Percentiles rank a stretch among this genome's conserved stretches.
phyloP scores from a whole-genome alignment of 2,113 vertebrate genomes.

The Eonycteris spelaea region DNA sequence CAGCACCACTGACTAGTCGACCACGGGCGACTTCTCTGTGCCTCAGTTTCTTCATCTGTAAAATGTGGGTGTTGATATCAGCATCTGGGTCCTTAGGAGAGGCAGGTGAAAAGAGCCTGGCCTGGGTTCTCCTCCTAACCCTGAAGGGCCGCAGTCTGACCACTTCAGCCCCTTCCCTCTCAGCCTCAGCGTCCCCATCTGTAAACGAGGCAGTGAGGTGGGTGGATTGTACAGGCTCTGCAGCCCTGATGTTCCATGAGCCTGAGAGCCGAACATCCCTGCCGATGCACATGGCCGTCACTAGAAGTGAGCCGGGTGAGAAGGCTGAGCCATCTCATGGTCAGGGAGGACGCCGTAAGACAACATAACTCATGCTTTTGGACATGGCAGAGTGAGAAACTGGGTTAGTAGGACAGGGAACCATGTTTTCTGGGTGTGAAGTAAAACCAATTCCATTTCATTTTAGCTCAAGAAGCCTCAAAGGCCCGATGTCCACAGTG shows the following conservation, averaged over 20 bases:
- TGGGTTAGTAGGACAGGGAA: not conserved
- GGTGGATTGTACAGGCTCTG: not conserved
- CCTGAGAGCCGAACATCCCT: not conserved
- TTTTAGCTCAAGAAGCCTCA: not conserved
- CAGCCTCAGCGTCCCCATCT: not conserved
- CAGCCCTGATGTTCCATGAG: not conserved
- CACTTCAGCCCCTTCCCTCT: not conserved
- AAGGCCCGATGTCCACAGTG: not conserved
- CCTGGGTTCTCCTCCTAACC: not conserved
- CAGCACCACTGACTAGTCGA: not conserved
- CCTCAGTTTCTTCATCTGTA: constrained; percentile 1
- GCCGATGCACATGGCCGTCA: not conserved
- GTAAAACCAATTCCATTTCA: not conserved
- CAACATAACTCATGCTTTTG: not conserved
- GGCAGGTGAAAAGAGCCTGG: not conserved
- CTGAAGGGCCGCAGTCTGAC: not conserved
- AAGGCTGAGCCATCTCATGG: not conserved
- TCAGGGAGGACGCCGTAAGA: not conserved
- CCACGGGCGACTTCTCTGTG: not conserved
- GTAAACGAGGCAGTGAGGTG: not conserved
- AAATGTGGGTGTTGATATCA: not conserved
- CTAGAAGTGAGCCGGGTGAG: not conserved
- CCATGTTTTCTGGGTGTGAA: not conserved
- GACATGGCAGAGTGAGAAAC: not conserved
- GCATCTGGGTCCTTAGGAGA: not conserved